A percentile compares a stretch with the other conserved stretches of the same genome.
These are phyloP conservation scores for Harpegnathos saltator DNA, from an alignment of 1,140 invertebrate genomes.

Conservation along the genomic window DNA sequence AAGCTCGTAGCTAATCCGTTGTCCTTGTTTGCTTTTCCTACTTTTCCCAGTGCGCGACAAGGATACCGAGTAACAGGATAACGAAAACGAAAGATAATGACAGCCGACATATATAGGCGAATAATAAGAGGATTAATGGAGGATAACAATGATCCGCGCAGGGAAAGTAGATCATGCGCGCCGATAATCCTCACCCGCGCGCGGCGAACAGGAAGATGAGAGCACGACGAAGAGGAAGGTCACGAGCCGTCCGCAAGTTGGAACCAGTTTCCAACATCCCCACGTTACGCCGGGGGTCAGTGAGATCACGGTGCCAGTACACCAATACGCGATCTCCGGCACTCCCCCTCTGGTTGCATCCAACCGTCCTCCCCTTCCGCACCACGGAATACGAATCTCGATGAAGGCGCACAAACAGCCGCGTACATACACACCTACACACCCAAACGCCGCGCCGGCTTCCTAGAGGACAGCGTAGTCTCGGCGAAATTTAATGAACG, in stretches of 20 bases:
- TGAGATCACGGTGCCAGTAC: constrained; percentile 75
- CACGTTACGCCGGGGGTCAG: constrained; percentile 68
- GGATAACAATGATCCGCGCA: no score
- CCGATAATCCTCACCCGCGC: constrained; percentile 27
- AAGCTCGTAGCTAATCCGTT: background rate
- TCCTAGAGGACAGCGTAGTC: background rate
- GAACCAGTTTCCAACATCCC: constrained; percentile 73
- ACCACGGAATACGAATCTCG: constrained; percentile 30
- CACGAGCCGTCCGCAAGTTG: constrained; percentile 64
- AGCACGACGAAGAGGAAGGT: constrained; percentile 68
- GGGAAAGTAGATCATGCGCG: constrained; percentile 57
- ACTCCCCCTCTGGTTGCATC: constrained; percentile 19
- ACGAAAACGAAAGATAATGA: no score
- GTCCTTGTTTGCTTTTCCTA: background rate
- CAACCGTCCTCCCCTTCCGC: background rate
- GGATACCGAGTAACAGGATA: background rate
- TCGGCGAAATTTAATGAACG: constrained; percentile 67
- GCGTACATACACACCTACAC: background rate
- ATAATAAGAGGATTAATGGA: no score
- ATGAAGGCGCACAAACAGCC: constrained; percentile 12
- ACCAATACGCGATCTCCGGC: constrained; percentile 50
- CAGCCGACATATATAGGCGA: no score
- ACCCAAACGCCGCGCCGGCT: no score
- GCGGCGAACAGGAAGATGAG: constrained; percentile 20
- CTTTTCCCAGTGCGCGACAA: no score